Evolutionary conservation across 2,888 invertebrate genomes (phyloP), one percentile per base, ranked within the genome.

Genomic region (Sphaerophoria taeniata): DNA sequence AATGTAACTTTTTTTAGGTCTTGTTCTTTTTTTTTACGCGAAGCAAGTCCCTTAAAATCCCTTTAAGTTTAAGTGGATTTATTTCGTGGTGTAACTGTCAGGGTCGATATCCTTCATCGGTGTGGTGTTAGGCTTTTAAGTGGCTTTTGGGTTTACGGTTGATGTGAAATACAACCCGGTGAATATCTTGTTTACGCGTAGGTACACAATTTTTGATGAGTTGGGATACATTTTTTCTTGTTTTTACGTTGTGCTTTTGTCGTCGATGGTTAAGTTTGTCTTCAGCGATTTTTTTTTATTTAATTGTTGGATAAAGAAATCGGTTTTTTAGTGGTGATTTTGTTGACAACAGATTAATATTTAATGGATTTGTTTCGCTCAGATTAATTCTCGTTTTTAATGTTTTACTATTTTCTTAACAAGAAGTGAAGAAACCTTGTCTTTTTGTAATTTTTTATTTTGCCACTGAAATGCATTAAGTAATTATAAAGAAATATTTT

Each of bases 51-150:
- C 6, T 65, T 31, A n/a, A 65, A 65, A 65, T 65, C 65, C 65
- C 65, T 60, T 60, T 43, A 65, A 65, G 65, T 65, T 65, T 65
- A 65, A 65, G 65, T 65, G 65, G 65, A 65, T 65, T 65, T 65
- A 65, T 65, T 60, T 65, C 47, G 65, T 65, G 65, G 65, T 65
- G 65, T 65, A 65, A 65, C 65, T 49, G 65, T 65, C 34, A 65
- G 65, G 65, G 65, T 65, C 65, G 65, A 49, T 65, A 49, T 49
- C 65, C 49, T 49, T 65, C 60, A 43, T 60, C 49, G 65, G 65
- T 65, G 33, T 65, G 49, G 49, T 65, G 65, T 47, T 36, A 65
- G 65, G 65, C 65, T 49, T 47, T 65, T 65, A 65, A 65, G 65
- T 65, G 65, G 65, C 49, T 65, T 65, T 65, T 49, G 36, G 65